Evolutionary conservation across 2,797 vertebrate genomes (phyloP).

Genomic region (Microtus californicus): DNA sequence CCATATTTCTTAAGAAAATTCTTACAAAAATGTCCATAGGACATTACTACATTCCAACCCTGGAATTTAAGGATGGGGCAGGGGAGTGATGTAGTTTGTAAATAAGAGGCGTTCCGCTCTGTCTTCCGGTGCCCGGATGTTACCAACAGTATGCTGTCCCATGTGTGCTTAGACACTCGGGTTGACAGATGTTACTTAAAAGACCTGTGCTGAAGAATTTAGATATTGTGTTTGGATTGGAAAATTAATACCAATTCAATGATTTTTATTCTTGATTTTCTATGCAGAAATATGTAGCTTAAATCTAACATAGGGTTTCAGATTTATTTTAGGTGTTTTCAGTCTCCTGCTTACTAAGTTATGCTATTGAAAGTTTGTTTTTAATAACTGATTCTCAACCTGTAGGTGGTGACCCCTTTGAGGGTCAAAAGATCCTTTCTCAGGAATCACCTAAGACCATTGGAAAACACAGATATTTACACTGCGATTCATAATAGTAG

Average conservation of each 20-base stretch:
- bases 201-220: not conserved
- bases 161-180: not conserved
- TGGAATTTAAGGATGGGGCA: not conserved
- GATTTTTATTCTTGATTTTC: conserved; percentile 13
- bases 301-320: conserved; percentile 13
- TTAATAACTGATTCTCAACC: not conserved
- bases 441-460: not conserved
- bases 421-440: not conserved
- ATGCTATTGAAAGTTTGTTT: not conserved
- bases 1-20: not conserved
- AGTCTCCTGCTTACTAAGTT: conserved; percentile 26
- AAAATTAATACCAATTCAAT: not conserved
- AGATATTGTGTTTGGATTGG: not conserved
- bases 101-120: not conserved
- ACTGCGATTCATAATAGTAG: not conserved
- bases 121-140: not conserved
- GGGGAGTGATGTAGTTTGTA: not conserved
- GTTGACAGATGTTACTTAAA: not conserved
- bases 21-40: not conserved
- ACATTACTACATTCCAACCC: not conserved
- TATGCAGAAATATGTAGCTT: not conserved
- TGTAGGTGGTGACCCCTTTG: not conserved
- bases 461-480: not conserved
- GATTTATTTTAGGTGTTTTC: not conserved
- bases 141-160: not conserved